Base-by-base conservation (phyloP, 2,888 invertebrate species). In the Conus canariensis region DNA sequence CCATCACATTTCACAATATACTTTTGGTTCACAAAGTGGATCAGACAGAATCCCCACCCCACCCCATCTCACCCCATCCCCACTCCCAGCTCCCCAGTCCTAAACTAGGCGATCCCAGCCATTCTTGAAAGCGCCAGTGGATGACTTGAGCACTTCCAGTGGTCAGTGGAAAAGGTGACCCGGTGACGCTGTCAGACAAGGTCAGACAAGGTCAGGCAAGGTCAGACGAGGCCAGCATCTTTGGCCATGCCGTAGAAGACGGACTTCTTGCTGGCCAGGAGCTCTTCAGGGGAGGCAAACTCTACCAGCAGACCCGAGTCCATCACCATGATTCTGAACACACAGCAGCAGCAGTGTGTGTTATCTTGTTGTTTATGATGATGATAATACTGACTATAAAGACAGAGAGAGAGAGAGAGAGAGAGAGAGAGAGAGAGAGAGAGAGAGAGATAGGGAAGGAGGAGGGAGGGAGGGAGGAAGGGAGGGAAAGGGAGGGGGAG, bases 221-320 rank as follows among this genome's bases (percentile, higher is more conserved):
- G 30, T 85, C 60, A 85, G 12, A 90, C 90, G n/a, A 92, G 90
- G 14, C 91, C 91, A 80, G 92, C 92, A 87, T 92, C 92, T 82
- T 90, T 92, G 25, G 91, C 92, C 92, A 92, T 91, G 22, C 90
- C 90, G 88, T 91, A 91, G 91, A 92, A 92, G 19, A 91, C 74
- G 45, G 91, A 91, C 19, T 70, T 87, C 64, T 88, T 90, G 30
- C 82, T n/a, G 60, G 77, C 89, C 45, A 91, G 90, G 22, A 91
- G 88, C 12, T 86, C 85, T 19, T 45, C 77, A 8, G 91, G 91
- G 59, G 90, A 70, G 56, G 89, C 89, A 60, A 90, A 91, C 83
- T 91, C 91, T 16, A 64, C 85, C 22, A 91, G 87, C 80, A 90
- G 59, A 7, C 91, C 91, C 12, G 90, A 90, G 85, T 90, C 90